These are phyloP conservation scores for Entelurus aequoreus DNA, from an alignment of 2,113 vertebrate genomes.

Conservation along the genomic window DNA sequence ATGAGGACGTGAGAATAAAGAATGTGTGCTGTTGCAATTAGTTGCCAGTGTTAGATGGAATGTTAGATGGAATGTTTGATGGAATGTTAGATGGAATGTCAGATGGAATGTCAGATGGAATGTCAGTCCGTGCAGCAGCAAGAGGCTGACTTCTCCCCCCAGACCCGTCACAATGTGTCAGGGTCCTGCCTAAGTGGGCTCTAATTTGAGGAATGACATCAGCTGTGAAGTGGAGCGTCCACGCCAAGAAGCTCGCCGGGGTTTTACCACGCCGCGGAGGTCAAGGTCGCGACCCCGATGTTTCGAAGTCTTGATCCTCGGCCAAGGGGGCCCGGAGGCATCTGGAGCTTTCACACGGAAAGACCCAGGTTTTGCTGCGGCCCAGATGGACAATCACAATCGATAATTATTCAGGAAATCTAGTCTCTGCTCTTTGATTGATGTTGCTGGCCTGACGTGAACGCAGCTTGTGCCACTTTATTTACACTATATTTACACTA, in stretches of 20 bases:
- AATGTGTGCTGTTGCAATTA: slow-evolving; percentile 82
- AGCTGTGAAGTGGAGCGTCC: slow-evolving; percentile 72
- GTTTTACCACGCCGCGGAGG: slow-evolving; percentile 46
- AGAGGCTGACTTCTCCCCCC: slow-evolving; percentile 79
- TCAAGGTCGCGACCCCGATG: slow-evolving; percentile 56
- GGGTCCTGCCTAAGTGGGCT: slow-evolving; percentile 69
- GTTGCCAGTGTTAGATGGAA: too few species aligned
- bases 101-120: too few species aligned
- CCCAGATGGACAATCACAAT: slow-evolving; percentile 4
- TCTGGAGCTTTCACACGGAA: slow-evolving; percentile 47
- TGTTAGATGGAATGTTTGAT: too few species aligned
- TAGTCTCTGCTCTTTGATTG: background rate
- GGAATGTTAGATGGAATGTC: too few species aligned
- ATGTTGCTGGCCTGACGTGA: slow-evolving; percentile 21
- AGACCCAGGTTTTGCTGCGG: slow-evolving; percentile 28
- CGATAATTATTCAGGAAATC: slow-evolving; percentile 31
- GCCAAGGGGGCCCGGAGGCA: slow-evolving; percentile 52
- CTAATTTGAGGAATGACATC: slow-evolving; percentile 76
- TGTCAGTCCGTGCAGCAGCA: slow-evolving; percentile 65
- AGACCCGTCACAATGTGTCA: slow-evolving; percentile 72
- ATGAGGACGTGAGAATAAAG: slow-evolving; percentile 75
- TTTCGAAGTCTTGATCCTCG: slow-evolving; percentile 55
- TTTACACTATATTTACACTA: too few species aligned
- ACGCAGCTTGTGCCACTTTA: slow-evolving; percentile 4
- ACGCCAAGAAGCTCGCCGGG: slow-evolving; percentile 48